phyloP scores from a whole-genome alignment of 2,888 invertebrate genomes.

The Rutpela maculata region DNA sequence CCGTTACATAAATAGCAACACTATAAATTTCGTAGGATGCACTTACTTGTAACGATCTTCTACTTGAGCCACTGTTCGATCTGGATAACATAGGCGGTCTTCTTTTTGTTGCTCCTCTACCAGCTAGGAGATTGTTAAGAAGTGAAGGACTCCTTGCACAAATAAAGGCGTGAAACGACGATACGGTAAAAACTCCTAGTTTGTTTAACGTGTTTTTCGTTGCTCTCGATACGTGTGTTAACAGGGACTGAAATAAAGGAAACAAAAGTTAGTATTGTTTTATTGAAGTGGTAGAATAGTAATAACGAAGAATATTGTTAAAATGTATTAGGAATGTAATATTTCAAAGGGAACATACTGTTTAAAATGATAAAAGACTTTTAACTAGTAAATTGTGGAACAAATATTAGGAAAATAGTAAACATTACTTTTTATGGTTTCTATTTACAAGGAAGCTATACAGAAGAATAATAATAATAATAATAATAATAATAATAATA shows the following conservation, averaged over 20 bases:
- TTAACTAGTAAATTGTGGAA: not conserved
- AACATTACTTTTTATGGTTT: no score
- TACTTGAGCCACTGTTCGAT: slow-evolving; percentile 91
- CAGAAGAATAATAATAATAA: no score
- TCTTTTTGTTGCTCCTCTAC: slow-evolving; percentile 92
- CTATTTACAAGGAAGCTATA: no score
- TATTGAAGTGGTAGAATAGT: not conserved
- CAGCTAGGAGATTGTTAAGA: slow-evolving; percentile 92
- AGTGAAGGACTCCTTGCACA: slow-evolving; percentile 96
- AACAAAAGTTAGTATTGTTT: not conserved
- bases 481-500: no score
- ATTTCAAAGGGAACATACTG: no score
- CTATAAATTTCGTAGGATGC: not conserved
- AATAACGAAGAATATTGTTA: not conserved
- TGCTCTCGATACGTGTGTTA: slow-evolving; percentile 95
- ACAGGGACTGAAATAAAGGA: slow-evolving; percentile 85
- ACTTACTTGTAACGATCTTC: slow-evolving; percentile 88
- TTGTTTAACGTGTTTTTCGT: slow-evolving; percentile 96
- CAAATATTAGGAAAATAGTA: no score
- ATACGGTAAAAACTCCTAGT: slow-evolving; percentile 97
- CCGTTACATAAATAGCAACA: not conserved
- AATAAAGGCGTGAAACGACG: slow-evolving; percentile 98
- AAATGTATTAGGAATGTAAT: not conserved
- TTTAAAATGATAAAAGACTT: not conserved
- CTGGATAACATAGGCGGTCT: slow-evolving; percentile 92